A percentile compares a stretch with the other conserved stretches of the same genome.
Conservation (phyloP, 2,113 vertebrate genomes). For the Pomatorhinus ruficollis region DNA sequence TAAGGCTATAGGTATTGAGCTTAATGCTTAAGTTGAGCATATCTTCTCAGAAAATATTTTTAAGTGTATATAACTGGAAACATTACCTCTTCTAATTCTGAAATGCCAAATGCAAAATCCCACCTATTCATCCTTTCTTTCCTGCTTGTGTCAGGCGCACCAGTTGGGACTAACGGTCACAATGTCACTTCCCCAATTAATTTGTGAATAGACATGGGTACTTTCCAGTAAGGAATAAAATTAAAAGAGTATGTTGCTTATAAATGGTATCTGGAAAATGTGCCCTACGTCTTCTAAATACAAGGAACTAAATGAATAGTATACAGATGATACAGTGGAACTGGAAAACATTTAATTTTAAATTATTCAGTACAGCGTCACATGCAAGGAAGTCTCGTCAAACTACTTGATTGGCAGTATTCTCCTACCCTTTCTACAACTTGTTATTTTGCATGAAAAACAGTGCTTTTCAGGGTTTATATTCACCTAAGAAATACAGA, state of each 20-base stretch:
- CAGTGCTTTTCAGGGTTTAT: not conserved
- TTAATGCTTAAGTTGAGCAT: not conserved
- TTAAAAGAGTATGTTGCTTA: not conserved
- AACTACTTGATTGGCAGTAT: not conserved
- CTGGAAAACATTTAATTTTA: slow-evolving; percentile 8
- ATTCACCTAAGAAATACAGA: not conserved
- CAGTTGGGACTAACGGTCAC: not conserved
- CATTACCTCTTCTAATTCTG: slow-evolving; percentile 1
- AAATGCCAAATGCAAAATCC: slow-evolving; percentile 11
- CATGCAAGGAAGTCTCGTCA: not conserved
- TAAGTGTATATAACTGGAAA: slow-evolving; percentile 23
- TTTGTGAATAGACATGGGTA: slow-evolving; percentile 43
- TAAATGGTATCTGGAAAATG: slow-evolving; percentile 48
- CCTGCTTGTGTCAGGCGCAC: not conserved
- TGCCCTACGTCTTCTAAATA: slow-evolving; percentile 44
- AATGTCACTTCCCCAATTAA: slow-evolving; percentile 48
- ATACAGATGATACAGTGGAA: not conserved
- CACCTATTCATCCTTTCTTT: slow-evolving; percentile 24
- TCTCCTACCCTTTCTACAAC: not conserved
- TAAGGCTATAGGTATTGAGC: not conserved
- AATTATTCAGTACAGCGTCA: not conserved
- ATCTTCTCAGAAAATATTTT: slow-evolving; percentile 27
- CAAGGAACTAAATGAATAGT: slow-evolving; percentile 5
- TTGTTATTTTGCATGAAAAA: not conserved
- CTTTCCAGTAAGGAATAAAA: slow-evolving; percentile 67